These are phyloP conservation scores for Pyralis farinalis DNA, from an alignment of 2,888 invertebrate genomes.

Conservation along the genomic window DNA sequence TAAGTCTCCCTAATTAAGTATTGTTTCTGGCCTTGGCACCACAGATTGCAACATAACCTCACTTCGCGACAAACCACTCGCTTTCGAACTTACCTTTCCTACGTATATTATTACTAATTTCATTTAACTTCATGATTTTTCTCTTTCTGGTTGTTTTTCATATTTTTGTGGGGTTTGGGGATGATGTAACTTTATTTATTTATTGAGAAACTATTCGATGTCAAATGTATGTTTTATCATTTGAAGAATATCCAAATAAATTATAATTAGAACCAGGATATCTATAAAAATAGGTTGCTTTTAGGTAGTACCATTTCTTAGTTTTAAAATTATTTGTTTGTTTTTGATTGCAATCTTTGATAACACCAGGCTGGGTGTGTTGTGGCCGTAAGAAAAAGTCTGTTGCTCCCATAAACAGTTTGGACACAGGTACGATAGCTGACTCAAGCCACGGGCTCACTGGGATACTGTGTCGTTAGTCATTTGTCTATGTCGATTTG, in stretches of 20 bases:
- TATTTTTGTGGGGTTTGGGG: too few species aligned
- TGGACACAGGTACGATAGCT: constrained; percentile 46
- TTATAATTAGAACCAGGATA: too few species aligned
- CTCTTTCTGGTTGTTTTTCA: not conserved
- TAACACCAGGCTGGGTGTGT: constrained; percentile 60
- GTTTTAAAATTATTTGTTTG: not conserved
- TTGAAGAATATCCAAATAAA: too few species aligned
- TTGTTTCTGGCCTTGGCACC: constrained; percentile 31
- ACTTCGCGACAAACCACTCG: constrained; percentile 13
- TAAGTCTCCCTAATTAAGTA: constrained; percentile 47
- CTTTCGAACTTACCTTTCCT: not conserved
- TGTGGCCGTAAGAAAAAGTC: constrained; percentile 58
- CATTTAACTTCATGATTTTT: too few species aligned
- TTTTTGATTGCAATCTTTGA: constrained; percentile 23
- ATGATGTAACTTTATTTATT: too few species aligned
- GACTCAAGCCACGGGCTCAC: constrained; percentile 9
- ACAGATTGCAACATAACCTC: constrained; percentile 41
- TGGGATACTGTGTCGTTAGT: constrained; percentile 21
- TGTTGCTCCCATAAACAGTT: constrained; percentile 48
- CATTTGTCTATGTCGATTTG: constrained; percentile 9
- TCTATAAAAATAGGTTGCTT: too few species aligned
- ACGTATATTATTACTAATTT: too few species aligned
- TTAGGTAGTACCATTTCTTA: too few species aligned
- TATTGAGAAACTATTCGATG: too few species aligned
- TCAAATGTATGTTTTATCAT: too few species aligned